These are phyloP conservation scores for Salarias fasciatus DNA, from an alignment of 2,797 vertebrate genomes.

Conservation along the genomic window DNA sequence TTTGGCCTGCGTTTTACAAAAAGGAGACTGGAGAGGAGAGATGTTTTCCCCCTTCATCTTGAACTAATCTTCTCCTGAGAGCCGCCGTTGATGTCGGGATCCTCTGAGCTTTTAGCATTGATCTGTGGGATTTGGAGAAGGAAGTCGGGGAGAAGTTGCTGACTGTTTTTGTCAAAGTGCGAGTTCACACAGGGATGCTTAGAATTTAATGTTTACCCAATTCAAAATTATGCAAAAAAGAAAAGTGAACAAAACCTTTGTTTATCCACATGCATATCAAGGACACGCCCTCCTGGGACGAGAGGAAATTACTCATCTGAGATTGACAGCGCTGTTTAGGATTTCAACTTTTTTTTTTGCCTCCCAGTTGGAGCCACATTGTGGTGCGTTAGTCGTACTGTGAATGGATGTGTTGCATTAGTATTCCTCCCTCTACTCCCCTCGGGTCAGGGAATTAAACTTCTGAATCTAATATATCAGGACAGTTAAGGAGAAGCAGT, in stretches of 20 bases:
- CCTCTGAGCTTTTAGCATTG: constrained; percentile 71
- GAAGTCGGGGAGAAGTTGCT: constrained; percentile 68
- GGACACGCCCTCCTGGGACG: constrained; percentile 46
- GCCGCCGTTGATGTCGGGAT: constrained; percentile 65
- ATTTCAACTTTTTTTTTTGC: neutral
- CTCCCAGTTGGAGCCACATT: constrained; percentile 52
- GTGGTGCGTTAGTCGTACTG: constrained; percentile 29
- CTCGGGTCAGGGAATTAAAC: constrained; percentile 31
- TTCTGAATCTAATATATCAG: constrained; percentile 32
- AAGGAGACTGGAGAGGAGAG: constrained; percentile 44
- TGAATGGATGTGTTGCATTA: constrained; percentile 17
- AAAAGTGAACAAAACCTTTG: constrained; percentile 35
- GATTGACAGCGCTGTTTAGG: constrained; percentile 58
- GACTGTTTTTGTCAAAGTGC: constrained; percentile 35
- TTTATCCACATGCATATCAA: constrained; percentile 54
- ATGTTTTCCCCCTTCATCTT: constrained; percentile 64
- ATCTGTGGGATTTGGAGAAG: constrained; percentile 72
- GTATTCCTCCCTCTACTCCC: constrained; percentile 29
- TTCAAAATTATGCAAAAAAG: constrained; percentile 62
- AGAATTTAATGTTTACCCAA: constrained; percentile 61
- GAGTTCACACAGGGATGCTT: constrained; percentile 62
- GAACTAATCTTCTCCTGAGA: constrained; percentile 75
- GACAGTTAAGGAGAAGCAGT: constrained; percentile 53
- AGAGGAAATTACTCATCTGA: constrained; percentile 43
- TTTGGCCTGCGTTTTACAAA: constrained; percentile 54